phyloP scores from a whole-genome alignment of 2,113 vertebrate genomes.

The Sorex fumeus region DNA sequence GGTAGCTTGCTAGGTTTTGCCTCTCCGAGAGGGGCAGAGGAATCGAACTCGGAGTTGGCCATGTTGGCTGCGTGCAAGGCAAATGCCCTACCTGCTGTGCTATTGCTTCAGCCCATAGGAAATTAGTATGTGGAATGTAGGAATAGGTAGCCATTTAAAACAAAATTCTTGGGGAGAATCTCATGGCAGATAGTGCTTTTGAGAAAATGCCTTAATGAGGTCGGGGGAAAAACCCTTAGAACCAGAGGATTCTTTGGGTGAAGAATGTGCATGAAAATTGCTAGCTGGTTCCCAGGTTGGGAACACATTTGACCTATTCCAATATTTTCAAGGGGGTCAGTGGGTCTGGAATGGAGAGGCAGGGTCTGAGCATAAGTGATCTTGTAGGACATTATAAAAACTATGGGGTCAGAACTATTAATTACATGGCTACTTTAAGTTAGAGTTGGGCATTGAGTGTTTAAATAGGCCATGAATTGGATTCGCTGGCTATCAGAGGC shows the following conservation, averaged over 20 bases:
- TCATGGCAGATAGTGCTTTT: background rate
- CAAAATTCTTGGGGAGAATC: background rate
- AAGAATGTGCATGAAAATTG: background rate
- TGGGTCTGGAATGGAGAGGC: background rate
- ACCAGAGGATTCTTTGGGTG: background rate
- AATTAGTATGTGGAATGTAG: background rate
- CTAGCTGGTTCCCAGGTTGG: background rate
- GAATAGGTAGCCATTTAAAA: background rate
- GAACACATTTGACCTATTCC: background rate
- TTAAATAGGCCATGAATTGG: background rate
- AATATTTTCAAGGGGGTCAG: background rate
- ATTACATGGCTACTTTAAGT: background rate
- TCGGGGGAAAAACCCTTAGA: background rate
- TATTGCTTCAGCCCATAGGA: too few species aligned
- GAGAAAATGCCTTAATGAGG: background rate
- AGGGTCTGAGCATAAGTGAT: accelerated
- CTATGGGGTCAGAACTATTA: background rate
- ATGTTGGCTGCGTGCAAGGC: too few species aligned
- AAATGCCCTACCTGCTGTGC: too few species aligned
- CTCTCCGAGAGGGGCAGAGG: too few species aligned
- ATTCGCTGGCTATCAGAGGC: background rate
- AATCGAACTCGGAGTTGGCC: too few species aligned
- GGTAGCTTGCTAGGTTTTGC: too few species aligned
- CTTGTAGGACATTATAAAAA: background rate
- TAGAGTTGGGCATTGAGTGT: background rate